A percentile compares a stretch with the other conserved stretches of the same genome.
Evolutionary conservation across 1,140 invertebrate genomes (phyloP).

Genomic region (Leptopilina boulardi): DNA sequence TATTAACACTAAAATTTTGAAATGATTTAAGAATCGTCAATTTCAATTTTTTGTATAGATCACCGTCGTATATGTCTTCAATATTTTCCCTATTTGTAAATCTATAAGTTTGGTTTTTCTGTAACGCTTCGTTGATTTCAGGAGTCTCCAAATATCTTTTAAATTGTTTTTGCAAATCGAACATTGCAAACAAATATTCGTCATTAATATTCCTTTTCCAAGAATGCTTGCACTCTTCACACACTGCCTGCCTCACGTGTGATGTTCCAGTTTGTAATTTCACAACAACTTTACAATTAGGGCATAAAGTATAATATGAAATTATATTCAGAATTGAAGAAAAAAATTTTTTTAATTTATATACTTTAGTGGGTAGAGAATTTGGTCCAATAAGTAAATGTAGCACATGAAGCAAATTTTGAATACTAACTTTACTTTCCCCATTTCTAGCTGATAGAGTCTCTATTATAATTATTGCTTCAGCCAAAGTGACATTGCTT

Average conservation of each 20-base stretch:
- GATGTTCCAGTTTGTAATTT: neutral
- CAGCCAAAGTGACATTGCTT: neutral
- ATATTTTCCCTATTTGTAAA: neutral
- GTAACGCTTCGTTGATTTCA: neutral
- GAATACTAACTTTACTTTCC: neutral
- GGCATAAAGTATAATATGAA: neutral
- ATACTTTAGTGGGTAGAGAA: neutral
- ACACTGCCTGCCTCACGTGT: neutral
- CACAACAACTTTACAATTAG: neutral
- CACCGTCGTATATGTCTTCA: neutral
- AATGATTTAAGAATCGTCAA: neutral
- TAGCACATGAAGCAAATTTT: neutral
- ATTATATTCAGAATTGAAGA: neutral
- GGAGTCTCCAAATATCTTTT: neutral
- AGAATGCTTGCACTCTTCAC: neutral
- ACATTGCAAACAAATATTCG: neutral
- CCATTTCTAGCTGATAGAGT: neutral
- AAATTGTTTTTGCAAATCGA: constrained; percentile 10
- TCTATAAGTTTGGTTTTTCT: neutral
- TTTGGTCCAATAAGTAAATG: constrained; percentile 1
- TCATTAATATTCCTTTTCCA: neutral
- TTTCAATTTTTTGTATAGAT: neutral
- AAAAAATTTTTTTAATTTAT: neutral
- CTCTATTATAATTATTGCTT: neutral
- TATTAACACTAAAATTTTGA: neutral